Evolutionary conservation across 2,113 vertebrate genomes (phyloP).

Genomic region (Trinectes maculatus): DNA sequence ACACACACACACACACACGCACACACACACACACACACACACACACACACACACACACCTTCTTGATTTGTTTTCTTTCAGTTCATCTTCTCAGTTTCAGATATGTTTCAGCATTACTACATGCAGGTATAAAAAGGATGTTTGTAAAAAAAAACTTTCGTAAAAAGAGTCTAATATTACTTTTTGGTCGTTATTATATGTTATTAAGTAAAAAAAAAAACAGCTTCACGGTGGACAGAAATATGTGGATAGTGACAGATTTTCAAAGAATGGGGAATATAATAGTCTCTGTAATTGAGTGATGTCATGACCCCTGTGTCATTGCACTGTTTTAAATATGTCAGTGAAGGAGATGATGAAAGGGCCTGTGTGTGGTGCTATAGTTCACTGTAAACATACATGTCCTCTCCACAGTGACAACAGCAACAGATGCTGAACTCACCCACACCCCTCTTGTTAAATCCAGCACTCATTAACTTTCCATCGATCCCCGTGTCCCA

Average conservation of each 20-base stretch:
- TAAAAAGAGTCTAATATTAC: slow-evolving; percentile 85
- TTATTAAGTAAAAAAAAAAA: no score
- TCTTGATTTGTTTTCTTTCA: neutral
- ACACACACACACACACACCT: neutral
- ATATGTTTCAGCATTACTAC: neutral
- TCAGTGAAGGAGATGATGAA: slow-evolving; percentile 20
- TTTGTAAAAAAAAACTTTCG: no score
- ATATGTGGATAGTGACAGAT: neutral
- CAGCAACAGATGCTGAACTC: slow-evolving; percentile 30
- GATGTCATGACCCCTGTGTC: neutral
- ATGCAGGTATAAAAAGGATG: neutral
- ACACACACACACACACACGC: neutral
- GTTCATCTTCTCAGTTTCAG: neutral
- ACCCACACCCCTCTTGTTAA: slow-evolving; percentile 28
- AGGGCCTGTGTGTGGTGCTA: neutral
- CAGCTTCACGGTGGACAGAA: neutral
- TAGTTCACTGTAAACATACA: slow-evolving; percentile 15
- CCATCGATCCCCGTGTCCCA: slow-evolving; percentile 50
- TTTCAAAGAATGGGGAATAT: neutral
- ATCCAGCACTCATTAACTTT: slow-evolving; percentile 57
- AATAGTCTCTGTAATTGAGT: slow-evolving; percentile 4
- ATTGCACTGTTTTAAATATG: slow-evolving; percentile 4
- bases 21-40: no score
- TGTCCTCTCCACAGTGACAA: slow-evolving; percentile 18
- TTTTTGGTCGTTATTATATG: slow-evolving; percentile 98